A percentile compares a stretch with the other conserved stretches of the same genome.
These are phyloP conservation scores for Petroica traversi DNA, from an alignment of 2,113 vertebrate genomes.

Conservation along the genomic window DNA sequence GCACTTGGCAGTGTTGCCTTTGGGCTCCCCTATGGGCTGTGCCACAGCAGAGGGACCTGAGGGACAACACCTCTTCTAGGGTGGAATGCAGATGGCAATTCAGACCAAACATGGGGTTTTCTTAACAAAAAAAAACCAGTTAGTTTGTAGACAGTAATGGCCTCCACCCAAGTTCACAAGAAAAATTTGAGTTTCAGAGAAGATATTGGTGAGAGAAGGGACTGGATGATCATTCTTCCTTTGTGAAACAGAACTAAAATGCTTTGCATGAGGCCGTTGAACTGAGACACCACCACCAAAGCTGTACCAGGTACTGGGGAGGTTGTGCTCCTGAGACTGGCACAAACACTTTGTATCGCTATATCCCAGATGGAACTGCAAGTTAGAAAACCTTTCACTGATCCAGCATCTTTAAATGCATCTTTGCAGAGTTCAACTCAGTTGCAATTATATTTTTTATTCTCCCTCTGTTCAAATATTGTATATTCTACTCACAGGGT, in stretches of 20 bases:
- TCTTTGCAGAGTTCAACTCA: background rate
- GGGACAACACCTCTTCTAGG: background rate
- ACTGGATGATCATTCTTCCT: background rate
- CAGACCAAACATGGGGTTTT: background rate
- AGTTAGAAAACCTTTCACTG: background rate
- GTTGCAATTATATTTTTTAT: background rate
- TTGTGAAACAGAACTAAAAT: background rate
- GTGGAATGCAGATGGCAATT: background rate
- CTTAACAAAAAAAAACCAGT: no score
- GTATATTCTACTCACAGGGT: background rate
- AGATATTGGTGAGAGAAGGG: background rate
- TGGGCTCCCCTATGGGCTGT: background rate
- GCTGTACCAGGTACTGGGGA: rapidly evolving
- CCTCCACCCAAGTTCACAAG: background rate
- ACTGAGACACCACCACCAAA: background rate
- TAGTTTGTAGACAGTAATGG: background rate
- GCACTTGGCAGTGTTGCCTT: background rate
- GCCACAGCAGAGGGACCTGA: background rate
- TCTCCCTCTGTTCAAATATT: background rate
- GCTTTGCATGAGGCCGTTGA: rapidly evolving
- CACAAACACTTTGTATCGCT: background rate
- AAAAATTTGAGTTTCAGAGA: background rate
- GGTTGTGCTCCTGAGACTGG: background rate
- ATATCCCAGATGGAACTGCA: background rate
- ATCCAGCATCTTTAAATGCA: background rate